Percentiles rank a stretch among this genome's conserved stretches.
phyloP scores from a whole-genome alignment of 2,113 vertebrate genomes.

The Scopus umbretta region DNA sequence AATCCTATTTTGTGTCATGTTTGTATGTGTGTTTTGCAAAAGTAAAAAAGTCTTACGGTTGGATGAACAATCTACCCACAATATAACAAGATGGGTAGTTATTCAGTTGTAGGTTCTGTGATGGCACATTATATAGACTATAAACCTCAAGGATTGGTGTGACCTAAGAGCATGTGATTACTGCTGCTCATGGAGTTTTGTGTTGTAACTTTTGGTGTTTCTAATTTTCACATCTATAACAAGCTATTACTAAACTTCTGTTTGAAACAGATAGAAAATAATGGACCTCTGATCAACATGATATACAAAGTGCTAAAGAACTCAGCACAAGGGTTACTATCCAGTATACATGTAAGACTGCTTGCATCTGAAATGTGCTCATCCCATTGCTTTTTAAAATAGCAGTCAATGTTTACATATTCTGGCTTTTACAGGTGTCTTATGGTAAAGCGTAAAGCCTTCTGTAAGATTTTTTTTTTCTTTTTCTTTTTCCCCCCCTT shows the following conservation, averaged over 20 bases:
- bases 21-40: neutral
- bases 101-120: neutral
- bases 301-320: slow-evolving; percentile 87
- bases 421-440: slow-evolving; percentile 66
- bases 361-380: slow-evolving; percentile 72
- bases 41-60: neutral
- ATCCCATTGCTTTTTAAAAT: slow-evolving; percentile 77
- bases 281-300: slow-evolving; percentile 89
- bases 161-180: neutral
- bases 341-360: slow-evolving; percentile 88
- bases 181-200: neutral
- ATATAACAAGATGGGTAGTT: neutral
- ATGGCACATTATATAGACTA: neutral
- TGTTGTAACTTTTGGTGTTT: neutral
- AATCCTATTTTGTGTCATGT: neutral
- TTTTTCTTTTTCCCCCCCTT: no score
- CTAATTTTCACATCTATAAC: neutral
- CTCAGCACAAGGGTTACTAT: slow-evolving; percentile 81
- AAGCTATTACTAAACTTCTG: slow-evolving; percentile 78
- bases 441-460: slow-evolving; percentile 48
- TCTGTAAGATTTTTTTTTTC: slow-evolving; percentile 30
- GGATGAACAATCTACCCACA: neutral
- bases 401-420: slow-evolving; percentile 68
- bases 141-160: neutral
- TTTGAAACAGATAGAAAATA: slow-evolving; percentile 94